Percentiles rank a stretch among this genome's conserved stretches.
These are phyloP conservation scores for Gnatocerus cornutus DNA, from an alignment of 2,888 invertebrate species.

Conservation along the genomic window DNA sequence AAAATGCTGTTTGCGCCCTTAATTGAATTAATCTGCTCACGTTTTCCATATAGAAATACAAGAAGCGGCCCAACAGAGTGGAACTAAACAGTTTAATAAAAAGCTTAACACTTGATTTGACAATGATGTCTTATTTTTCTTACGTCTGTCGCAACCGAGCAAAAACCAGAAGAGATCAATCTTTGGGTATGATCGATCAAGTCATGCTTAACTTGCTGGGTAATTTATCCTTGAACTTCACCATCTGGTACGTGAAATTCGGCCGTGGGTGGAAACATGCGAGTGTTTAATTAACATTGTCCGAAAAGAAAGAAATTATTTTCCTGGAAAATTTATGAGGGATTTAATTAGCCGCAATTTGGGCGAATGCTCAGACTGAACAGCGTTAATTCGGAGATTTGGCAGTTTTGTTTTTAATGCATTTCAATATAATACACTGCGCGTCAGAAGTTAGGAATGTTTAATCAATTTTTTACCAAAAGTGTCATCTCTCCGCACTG, in stretches of 20 bases:
- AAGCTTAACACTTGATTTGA: conserved; percentile 48
- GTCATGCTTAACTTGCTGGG: conserved; percentile 47
- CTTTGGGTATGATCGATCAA: conserved; percentile 49
- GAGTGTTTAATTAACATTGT: conserved; percentile 33
- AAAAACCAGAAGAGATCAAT: conserved; percentile 42
- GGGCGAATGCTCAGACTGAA: background rate
- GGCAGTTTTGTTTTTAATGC: too few species aligned
- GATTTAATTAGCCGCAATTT: conserved; percentile 13
- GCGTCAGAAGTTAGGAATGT: background rate
- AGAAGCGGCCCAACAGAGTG: conserved; percentile 47
- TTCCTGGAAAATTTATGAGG: conserved; percentile 23
- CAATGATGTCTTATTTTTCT: conserved; percentile 52
- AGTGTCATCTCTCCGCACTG: too few species aligned
- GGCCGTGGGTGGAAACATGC: conserved; percentile 31
- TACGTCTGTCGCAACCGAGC: conserved; percentile 33
- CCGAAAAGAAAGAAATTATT: conserved; percentile 27
- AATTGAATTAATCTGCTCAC: conserved; percentile 22
- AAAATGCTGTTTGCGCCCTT: conserved; percentile 11
- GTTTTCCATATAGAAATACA: conserved; percentile 18
- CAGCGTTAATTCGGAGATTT: too few species aligned
- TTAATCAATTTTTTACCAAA: background rate
- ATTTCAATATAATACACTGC: too few species aligned
- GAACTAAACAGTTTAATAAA: conserved; percentile 52
- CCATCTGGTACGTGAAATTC: conserved; percentile 31
- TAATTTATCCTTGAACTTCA: conserved; percentile 48